These are phyloP conservation scores for Drosophila rhopaloa DNA, from an alignment of 1,140 invertebrate species.

Conservation along the genomic window DNA sequence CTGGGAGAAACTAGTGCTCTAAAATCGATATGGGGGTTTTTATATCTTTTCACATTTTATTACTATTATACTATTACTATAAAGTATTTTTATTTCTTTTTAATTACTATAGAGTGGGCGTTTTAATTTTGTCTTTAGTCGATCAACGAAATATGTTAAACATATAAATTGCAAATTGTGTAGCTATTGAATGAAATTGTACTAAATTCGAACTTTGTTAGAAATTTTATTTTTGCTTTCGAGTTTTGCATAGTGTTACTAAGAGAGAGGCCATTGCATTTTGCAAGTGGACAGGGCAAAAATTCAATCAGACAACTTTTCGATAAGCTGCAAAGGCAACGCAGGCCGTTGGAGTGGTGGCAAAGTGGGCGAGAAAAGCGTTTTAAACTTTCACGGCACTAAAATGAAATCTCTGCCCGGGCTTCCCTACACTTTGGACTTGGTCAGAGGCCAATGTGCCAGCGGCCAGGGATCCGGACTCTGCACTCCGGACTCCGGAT, in stretches of 20 bases:
- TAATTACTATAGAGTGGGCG: too few species aligned
- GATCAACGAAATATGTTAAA: too few species aligned
- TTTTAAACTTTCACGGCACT: conserved; percentile 67
- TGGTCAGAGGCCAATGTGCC: conserved; percentile 29
- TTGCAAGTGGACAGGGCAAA: conserved; percentile 52
- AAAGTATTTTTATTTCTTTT: background rate
- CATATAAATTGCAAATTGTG: too few species aligned
- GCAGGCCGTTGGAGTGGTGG: conserved; percentile 5
- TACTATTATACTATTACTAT: too few species aligned
- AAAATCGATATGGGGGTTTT: background rate
- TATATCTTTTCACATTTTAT: background rate
- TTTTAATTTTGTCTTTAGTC: too few species aligned
- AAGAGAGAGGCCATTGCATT: conserved; percentile 41
- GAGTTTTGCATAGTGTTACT: background rate
- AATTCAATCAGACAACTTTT: conserved; percentile 81
- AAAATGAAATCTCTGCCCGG: conserved; percentile 62
- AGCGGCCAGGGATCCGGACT: conserved; percentile 3
- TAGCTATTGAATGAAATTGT: too few species aligned
- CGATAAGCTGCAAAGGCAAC: conserved; percentile 77
- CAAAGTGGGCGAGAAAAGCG: conserved; percentile 47
- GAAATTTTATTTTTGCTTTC: background rate
- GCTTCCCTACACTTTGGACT: conserved; percentile 33
- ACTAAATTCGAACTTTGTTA: too few species aligned
- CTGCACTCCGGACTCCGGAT: background rate
- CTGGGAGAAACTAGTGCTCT: background rate